A percentile compares a stretch with the other conserved stretches of the same genome.
phyloP scores from a whole-genome alignment of 2,888 invertebrate species.

The Griposia aprilina region DNA sequence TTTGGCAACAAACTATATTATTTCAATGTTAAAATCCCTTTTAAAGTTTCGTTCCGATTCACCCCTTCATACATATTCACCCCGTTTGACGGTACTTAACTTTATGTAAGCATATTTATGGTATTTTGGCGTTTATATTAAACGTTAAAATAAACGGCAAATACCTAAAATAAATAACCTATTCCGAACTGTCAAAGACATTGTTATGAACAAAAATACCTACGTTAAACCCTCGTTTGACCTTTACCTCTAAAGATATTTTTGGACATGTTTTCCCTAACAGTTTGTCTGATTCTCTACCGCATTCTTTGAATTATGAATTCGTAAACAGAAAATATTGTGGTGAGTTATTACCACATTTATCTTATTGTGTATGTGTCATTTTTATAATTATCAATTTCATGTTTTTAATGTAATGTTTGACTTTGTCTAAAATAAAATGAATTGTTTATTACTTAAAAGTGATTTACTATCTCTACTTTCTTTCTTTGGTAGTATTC shows the following conservation, averaged over 20 bases:
- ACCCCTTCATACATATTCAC: too few species aligned
- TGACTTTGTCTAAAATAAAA: too few species aligned
- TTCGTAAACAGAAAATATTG: neutral
- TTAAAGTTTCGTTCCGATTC: too few species aligned
- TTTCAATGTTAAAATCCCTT: too few species aligned
- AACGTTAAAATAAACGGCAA: neutral
- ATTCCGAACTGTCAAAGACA: constrained; percentile 19
- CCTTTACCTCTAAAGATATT: neutral
- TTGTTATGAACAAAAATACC: neutral
- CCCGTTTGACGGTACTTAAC: too few species aligned
- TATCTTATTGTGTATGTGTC: too few species aligned
- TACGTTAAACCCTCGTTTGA: neutral
- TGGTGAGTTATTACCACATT: neutral
- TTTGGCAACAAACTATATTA: too few species aligned
- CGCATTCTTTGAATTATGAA: neutral
- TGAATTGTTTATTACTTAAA: neutral
- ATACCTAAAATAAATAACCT: neutral
- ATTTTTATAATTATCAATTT: too few species aligned
- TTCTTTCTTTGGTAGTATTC: too few species aligned
- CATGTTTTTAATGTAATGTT: too few species aligned
- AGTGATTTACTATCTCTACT: neutral
- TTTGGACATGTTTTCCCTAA: neutral
- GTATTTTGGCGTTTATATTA: too few species aligned
- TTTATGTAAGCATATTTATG: too few species aligned
- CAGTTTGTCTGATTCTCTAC: neutral